Evolutionary conservation across 2,113 vertebrate species (phyloP).

Genomic region (Merops nubicus): DNA sequence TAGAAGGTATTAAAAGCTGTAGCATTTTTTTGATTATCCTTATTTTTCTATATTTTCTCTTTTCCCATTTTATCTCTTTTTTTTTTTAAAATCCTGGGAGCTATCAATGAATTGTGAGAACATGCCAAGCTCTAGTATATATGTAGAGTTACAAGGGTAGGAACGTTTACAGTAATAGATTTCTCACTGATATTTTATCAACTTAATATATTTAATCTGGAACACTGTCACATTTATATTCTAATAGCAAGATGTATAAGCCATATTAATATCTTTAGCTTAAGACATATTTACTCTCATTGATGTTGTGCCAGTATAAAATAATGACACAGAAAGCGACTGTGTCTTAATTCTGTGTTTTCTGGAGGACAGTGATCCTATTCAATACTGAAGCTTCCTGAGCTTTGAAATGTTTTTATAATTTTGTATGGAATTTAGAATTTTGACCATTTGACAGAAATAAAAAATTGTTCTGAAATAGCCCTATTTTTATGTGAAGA

Average conservation of each 20-base stretch:
- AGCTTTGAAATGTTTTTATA: not conserved
- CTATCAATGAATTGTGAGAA: not conserved
- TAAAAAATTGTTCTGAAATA: not conserved
- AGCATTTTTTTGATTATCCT: not conserved
- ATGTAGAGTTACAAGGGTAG: not conserved
- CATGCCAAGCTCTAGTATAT: not conserved
- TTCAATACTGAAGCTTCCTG: fast-evolving
- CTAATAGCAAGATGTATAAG: not conserved
- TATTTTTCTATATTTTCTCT: not conserved
- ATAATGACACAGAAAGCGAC: not conserved
- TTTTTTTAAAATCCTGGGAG: not conserved
- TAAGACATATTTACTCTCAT: not conserved
- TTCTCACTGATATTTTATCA: not conserved
- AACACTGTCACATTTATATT: not conserved
- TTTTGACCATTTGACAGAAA: not conserved
- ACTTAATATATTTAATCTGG: not conserved
- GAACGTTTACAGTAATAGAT: not conserved
- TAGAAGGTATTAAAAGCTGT: not conserved
- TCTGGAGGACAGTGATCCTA: not conserved
- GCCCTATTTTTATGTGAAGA: not conserved
- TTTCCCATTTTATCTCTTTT: not conserved
- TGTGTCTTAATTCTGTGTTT: not conserved
- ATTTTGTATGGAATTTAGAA: not conserved
- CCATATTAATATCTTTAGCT: not conserved
- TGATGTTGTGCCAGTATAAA: not conserved